Evolutionary conservation across 2,113 vertebrate species (phyloP), one percentile per base, ranked within the genome.

Genomic region (Tauraco erythrolophus): DNA sequence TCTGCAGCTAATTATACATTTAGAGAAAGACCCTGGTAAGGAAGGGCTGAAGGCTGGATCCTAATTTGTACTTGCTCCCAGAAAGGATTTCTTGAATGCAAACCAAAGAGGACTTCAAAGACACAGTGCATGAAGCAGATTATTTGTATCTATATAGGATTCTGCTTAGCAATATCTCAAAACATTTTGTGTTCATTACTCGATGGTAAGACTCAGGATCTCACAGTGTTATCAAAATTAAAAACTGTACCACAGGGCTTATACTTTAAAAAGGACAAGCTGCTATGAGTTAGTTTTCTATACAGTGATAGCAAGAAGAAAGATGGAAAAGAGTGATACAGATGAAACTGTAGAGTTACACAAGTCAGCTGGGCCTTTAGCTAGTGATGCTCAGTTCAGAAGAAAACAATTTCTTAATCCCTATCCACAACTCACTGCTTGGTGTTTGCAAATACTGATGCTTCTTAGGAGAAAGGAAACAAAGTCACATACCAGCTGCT

Each of bases 31-130:
- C n/a, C 23, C 10, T 43, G 11, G 39, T 62, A 74, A 83, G n/a
- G 28, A 85, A 85, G 33, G 33, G 28, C 39, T 76, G 74, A 87
- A 88, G 53, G 43, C 33, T 61, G 65, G 28, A 15, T 88, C 64
- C 31, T 79, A 84, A 65, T 91, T 92, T 95, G 10, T 87, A 28
- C 50, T 80, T 91, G 53, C 24, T 71, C 30, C 41, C 4, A 10
- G 61, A 50, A 94, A 81, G n/a, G 5, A 41, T 64, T 86, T 48
- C 31, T 84, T 89, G 33, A 81, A 84, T 54, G 57, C n/a, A 69
- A 89, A 76, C 33, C 84, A 79, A 61, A 81, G n/a, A 92, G 11
- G 17, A 78, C 35, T 95, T 95, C 86, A 89, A 94, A 92, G 56
- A 33, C 61, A 89, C 22, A 61, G 12, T 37, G 30, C 41, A 57